Percentiles rank a stretch among this genome's conserved stretches.
These are phyloP conservation scores for Mormoops blainvillei DNA, from an alignment of 2,113 vertebrate species.

Conservation along the genomic window DNA sequence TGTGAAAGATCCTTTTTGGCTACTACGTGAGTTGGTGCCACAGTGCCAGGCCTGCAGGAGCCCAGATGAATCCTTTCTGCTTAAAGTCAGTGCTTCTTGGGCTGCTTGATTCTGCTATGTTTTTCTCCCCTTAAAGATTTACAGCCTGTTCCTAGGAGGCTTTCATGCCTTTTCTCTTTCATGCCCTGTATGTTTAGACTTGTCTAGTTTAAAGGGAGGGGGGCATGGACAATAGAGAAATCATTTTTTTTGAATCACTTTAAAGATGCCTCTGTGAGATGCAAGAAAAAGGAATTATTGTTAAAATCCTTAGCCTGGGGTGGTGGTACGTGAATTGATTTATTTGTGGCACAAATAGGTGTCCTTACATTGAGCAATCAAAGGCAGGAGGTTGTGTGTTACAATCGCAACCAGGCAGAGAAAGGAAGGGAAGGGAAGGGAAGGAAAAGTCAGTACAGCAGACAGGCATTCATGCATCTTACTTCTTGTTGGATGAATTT, in stretches of 20 bases:
- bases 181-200: neutral
- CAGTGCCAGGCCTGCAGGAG: neutral
- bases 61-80: neutral
- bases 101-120: neutral
- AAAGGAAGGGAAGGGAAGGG: constrained; percentile 38
- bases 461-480: constrained; percentile 46
- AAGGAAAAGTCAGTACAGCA: constrained; percentile 10
- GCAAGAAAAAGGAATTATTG: neutral
- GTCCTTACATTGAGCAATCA: neutral
- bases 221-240: neutral
- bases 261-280: neutral
- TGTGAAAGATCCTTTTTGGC: neutral
- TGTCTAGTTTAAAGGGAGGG: neutral
- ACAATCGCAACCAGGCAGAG: neutral
- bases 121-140: neutral
- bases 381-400: neutral
- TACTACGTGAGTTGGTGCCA: fast-evolving
- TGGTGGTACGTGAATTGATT: neutral
- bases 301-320: neutral
- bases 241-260: neutral
- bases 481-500: constrained; percentile 70
- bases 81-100: neutral
- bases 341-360: neutral
- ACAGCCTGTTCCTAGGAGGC: neutral
- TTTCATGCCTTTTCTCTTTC: neutral